Conservation (phyloP, 2,113 vertebrate species). For the Ascaphus truei region DNA sequence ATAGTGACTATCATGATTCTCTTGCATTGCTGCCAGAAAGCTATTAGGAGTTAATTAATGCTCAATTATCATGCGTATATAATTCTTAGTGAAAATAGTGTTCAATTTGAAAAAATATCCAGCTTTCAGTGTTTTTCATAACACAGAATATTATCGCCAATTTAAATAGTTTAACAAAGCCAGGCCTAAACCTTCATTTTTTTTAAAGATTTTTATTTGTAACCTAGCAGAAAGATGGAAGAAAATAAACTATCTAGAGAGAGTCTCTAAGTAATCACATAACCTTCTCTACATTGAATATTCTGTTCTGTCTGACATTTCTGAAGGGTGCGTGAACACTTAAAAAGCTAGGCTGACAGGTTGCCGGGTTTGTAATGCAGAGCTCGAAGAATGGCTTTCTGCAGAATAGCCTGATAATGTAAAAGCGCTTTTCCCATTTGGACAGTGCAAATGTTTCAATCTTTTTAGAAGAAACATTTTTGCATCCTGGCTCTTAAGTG, state of each 20-base stretch:
- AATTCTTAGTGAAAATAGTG: too few relatives aligned
- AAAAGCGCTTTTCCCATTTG: slow-evolving; percentile 54
- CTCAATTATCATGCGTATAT: too few relatives aligned
- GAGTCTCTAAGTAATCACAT: neutral
- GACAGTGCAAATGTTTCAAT: slow-evolving; percentile 73
- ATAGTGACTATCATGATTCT: too few relatives aligned
- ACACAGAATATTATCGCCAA: too few relatives aligned
- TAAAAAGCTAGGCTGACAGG: slow-evolving; percentile 22
- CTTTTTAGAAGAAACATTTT: slow-evolving; percentile 73
- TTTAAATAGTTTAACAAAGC: too few relatives aligned
- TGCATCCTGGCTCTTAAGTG: slow-evolving; percentile 50
- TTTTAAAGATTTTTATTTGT: slow-evolving; percentile 1
- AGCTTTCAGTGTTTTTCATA: too few relatives aligned
- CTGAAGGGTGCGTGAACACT: neutral
- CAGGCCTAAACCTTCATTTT: too few relatives aligned
- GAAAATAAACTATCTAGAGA: neutral
- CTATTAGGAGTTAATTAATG: too few relatives aligned
- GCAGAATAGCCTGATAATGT: slow-evolving; percentile 29
- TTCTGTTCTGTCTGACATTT: slow-evolving; percentile 16
- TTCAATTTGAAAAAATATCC: too few relatives aligned
- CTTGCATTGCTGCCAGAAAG: too few relatives aligned
- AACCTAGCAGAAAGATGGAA: neutral
- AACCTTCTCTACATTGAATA: neutral
- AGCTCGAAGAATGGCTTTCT: slow-evolving; percentile 1
- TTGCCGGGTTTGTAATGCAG: neutral